Base-by-base conservation (phyloP, 2,888 invertebrate genomes). In the Ectropis crepuscularia region DNA sequence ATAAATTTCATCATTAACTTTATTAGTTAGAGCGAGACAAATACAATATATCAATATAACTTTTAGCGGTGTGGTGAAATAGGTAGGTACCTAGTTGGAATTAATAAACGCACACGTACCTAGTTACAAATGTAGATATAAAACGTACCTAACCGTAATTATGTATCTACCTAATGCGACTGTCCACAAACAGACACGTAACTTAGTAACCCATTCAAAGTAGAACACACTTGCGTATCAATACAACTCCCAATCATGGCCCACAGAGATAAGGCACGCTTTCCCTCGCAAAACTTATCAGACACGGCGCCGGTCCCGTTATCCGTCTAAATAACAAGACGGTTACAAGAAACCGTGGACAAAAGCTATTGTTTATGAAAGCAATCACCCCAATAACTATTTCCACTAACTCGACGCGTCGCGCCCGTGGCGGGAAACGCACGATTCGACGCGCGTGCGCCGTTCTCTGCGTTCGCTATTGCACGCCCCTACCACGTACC, bases 351-450 rank as follows among this genome's bases (percentile, higher is more conserved):
- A 87, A 80, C 78, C 77, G 75, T 81, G 85, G 85, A 90, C 90
- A 90, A 91, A 90, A 90, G 88, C 86, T 86, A 90, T 91, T 92
- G 91, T 92, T 91, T 90, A 91, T 91, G 90, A 87, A 91, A 88
- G 90, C 92, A 92, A 91, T 92, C 91, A 92, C 90, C 89, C 90
- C 87, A 91, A 92, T 92, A 92, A 90, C 86, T 85, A 89, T 91
- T 91, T 92, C 91, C 90, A 90, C 92, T 89, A 89, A 79, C 85
- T 86, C 83, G 79, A 81, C 79, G 16, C 16, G 80, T 81, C 79
- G 78, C 80, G 78, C 81, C 79, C 77, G 81, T 82, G 81, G 85
- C 89, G 89, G 91, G 89, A 90, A 90, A 89, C 87, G 87, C 86
- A 83, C 87, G 87, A 92, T 92, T 92, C 87, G 92, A 82, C 85